A percentile compares a stretch with the other conserved stretches of the same genome.
phyloP scores from a whole-genome alignment of 2,888 invertebrate genomes.

The Trichopria drosophilae region DNA sequence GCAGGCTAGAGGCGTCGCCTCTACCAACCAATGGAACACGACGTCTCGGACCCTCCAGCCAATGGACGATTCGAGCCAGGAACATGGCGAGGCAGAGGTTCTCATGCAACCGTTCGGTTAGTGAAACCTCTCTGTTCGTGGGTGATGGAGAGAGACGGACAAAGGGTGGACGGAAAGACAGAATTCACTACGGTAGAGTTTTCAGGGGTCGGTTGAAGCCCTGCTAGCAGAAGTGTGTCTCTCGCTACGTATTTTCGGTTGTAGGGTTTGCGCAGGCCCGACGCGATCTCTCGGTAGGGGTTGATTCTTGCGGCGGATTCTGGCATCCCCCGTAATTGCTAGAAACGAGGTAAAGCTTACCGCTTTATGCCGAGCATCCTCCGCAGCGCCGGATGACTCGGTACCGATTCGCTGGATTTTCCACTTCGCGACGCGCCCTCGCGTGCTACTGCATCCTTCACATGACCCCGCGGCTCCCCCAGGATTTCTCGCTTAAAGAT shows the following conservation, averaged over 20 bases:
- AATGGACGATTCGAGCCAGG: conserved; percentile 40
- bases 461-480: too few species aligned
- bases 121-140: conserved; percentile 25
- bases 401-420: conserved; percentile 37
- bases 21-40: conserved; percentile 39
- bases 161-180: conserved; percentile 27
- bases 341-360: conserved; percentile 56
- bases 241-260: conserved; percentile 16
- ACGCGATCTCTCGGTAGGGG: conserved; percentile 34
- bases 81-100: conserved; percentile 56
- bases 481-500: too few species aligned
- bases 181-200: conserved; percentile 10
- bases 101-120: conserved; percentile 41
- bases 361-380: conserved; percentile 47
- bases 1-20: conserved; percentile 43
- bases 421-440: conserved; percentile 26
- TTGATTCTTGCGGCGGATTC: conserved; percentile 57
- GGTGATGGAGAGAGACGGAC: too few species aligned
- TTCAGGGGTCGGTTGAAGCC: conserved; percentile 38
- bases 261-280: conserved; percentile 3
- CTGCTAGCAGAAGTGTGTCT: conserved; percentile 26
- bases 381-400: conserved; percentile 39
- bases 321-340: conserved; percentile 56
- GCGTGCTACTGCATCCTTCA: too few species aligned
- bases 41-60: conserved; percentile 33